These are phyloP conservation scores for Ectemnius cavifrons DNA, from an alignment of 2,888 invertebrate species.

Conservation along the genomic window DNA sequence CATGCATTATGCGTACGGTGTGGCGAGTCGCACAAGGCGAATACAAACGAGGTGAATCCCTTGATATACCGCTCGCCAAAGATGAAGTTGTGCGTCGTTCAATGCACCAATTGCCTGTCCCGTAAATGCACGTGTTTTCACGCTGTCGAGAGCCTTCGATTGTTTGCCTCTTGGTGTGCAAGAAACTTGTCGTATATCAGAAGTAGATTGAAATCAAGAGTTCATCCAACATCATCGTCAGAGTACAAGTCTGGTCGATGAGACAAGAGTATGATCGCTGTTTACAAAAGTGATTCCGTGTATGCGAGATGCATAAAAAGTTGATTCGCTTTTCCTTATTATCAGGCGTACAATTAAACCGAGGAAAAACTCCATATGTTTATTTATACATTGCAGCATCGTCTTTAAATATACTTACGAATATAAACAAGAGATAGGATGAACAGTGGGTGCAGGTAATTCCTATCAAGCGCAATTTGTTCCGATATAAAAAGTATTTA, in stretches of 20 bases:
- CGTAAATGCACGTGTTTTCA: neutral
- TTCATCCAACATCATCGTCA: no score
- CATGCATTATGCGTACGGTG: slow-evolving; percentile 45
- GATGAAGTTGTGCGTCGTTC: slow-evolving; percentile 41
- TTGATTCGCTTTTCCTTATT: neutral
- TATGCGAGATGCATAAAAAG: neutral
- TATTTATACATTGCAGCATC: neutral
- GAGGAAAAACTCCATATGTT: neutral
- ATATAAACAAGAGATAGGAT: no score
- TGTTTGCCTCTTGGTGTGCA: neutral
- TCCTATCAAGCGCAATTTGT: no score
- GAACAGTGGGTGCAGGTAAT: no score
- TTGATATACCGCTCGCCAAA: slow-evolving; percentile 10
- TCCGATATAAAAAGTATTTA: no score
- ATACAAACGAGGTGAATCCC: slow-evolving; percentile 49
- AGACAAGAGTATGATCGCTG: neutral
- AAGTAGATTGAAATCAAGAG: no score
- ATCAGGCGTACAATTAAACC: neutral
- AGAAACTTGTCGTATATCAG: neutral
- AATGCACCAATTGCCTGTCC: slow-evolving; percentile 10
- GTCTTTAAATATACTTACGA: neutral
- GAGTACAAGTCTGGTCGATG: no score
- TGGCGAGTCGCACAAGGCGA: slow-evolving; percentile 43
- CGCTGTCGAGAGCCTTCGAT: neutral
- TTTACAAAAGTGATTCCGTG: neutral